Evolutionary conservation across 2,113 vertebrate species (phyloP), one percentile per base, ranked within the genome.

Genomic region (Python bivittatus): DNA sequence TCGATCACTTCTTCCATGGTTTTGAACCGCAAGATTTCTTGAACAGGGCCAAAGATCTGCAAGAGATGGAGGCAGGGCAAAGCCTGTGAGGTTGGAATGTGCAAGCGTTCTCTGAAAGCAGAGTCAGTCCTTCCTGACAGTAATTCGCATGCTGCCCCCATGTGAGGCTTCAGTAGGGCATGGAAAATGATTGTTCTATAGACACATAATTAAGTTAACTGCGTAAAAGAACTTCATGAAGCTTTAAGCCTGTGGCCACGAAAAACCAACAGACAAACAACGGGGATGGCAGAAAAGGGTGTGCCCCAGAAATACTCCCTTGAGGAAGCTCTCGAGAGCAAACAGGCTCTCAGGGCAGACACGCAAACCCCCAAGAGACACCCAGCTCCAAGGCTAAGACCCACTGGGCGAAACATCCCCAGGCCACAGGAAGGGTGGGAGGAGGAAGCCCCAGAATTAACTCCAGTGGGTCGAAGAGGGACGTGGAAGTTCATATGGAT

Each of bases 11-110:
- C 99, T 89, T 99, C 99, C 92, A 99, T 97, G 11, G 99, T 99
- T 97, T 99, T 99, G 97, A 99, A 99, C 96, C 99, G 98, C 98
- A 99, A 97, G 94, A 99, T 99, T 97, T 98, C 99, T 97, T 99
- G 99, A 93, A 99, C 99, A 0, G 99, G 99, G 58, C 99, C 99
- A 97, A 99, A 99, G 97, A 99, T 99, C 99, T 99, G 96, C 86
- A 96, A 96, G 2, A 93, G 90, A 94, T 15, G 48, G 93, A 85
- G 56, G 83, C 64, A 94, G 93, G 90, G 54, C 85, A 88, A 93
- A 89, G 13, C 11, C 86, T 1, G 4, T 6, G 72, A 79, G 9
- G 48, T 48, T 48, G 20, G 72, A 79, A 22, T 6, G 42, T 48
- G 3, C 48, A 4, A 48, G 5, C 7, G 5, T 48, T 48, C 48